These are phyloP conservation scores for Potamarius usumacintae DNA, from an alignment of 2,113 vertebrate genomes.

Conservation along the genomic window DNA sequence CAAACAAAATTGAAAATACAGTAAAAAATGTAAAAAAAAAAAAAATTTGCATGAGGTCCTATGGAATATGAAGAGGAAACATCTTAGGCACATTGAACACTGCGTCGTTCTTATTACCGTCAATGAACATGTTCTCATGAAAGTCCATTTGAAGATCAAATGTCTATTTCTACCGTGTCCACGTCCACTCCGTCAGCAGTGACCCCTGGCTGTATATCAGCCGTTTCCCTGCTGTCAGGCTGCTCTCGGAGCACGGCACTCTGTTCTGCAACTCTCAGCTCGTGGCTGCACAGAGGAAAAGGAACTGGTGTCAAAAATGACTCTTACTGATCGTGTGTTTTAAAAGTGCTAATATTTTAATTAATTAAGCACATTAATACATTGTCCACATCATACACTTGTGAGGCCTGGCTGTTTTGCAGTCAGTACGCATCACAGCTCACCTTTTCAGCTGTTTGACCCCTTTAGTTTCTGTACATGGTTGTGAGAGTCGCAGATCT, in stretches of 20 bases:
- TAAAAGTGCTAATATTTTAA: background rate
- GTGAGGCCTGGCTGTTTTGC: background rate
- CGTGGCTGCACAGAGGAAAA: conserved; percentile 54
- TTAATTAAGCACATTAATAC: background rate
- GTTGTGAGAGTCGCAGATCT: conserved; percentile 53
- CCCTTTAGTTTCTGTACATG: conserved; percentile 54
- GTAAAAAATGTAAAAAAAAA: no score
- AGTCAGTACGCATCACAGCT: conserved; percentile 22
- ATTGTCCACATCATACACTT: background rate
- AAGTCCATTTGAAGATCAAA: no score
- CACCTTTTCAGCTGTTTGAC: conserved; percentile 63
- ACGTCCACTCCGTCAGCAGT: conserved; percentile 52
- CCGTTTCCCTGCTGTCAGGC: conserved; percentile 11
- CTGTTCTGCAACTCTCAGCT: conserved; percentile 36
- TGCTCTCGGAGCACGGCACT: conserved; percentile 45
- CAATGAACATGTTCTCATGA: background rate
- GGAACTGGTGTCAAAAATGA: background rate
- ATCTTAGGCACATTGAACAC: background rate
- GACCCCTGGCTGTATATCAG: conserved; percentile 8
- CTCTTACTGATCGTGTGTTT: background rate
- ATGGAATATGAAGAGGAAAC: background rate
- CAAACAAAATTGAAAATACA: no score
- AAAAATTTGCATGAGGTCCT: background rate
- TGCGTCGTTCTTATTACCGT: background rate
- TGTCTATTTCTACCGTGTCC: conserved; percentile 57